Percentiles rank a stretch among this genome's conserved stretches.
These are phyloP conservation scores for Cheilosia scutellata DNA, from an alignment of 2,888 invertebrate genomes.

Conservation along the genomic window DNA sequence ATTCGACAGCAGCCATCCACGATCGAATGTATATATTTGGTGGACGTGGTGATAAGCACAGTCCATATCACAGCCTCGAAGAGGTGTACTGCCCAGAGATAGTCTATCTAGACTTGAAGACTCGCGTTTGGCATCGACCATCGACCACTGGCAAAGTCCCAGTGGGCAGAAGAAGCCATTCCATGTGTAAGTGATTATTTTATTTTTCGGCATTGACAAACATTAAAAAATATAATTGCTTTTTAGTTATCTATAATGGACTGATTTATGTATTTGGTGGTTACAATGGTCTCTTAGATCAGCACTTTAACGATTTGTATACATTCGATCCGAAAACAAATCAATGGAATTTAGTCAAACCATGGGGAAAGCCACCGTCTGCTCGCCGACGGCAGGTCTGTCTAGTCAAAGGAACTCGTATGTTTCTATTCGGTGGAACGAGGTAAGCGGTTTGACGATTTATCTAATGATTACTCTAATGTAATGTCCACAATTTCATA, in stretches of 20 bases:
- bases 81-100: slow-evolving; percentile 92
- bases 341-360: slow-evolving; percentile 87
- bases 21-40: slow-evolving; percentile 95
- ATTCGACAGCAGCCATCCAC: slow-evolving; percentile 91
- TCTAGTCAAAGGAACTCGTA: slow-evolving; percentile 88
- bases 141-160: slow-evolving; percentile 88
- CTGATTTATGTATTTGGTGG: slow-evolving; percentile 96
- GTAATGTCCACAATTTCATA: no score
- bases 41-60: slow-evolving; percentile 91
- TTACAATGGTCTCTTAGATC: slow-evolving; percentile 90
- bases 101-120: slow-evolving; percentile 89
- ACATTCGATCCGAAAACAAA: slow-evolving; percentile 88
- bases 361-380: slow-evolving; percentile 87
- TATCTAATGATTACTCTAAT: no score
- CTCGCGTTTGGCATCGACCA: slow-evolving; percentile 88
- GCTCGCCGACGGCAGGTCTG: slow-evolving; percentile 92
- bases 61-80: slow-evolving; percentile 87
- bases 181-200: slow-evolving; percentile 89
- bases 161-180: slow-evolving; percentile 94
- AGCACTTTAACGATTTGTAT: slow-evolving; percentile 94
- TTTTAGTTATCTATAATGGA: slow-evolving; percentile 90
- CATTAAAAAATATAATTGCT: slow-evolving; percentile 3
- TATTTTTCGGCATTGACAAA: not conserved
- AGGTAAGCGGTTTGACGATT: slow-evolving; percentile 85
- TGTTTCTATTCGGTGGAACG: slow-evolving; percentile 96